Percentiles rank a stretch among this genome's conserved stretches.
These are phyloP conservation scores for Calameuta idolon DNA, from an alignment of 2,888 invertebrate genomes.

Conservation along the genomic window DNA sequence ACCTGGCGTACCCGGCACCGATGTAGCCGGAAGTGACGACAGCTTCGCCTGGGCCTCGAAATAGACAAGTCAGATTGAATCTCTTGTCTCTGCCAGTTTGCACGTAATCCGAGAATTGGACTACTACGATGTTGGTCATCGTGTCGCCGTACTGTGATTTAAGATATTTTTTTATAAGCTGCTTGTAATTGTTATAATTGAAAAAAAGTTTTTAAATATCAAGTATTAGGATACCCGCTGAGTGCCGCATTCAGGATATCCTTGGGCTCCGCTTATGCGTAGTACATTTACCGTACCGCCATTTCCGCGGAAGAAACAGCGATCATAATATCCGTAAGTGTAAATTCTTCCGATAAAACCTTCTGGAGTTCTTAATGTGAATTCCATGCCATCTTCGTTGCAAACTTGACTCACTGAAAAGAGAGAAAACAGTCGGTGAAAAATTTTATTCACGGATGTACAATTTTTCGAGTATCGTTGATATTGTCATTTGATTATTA, in stretches of 20 bases:
- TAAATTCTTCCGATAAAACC: conserved; percentile 92
- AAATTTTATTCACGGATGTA: neutral
- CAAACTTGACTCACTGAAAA: conserved; percentile 87
- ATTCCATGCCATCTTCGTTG: conserved; percentile 95
- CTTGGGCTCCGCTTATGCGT: conserved; percentile 88
- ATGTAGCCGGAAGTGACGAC: conserved; percentile 94
- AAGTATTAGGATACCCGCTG: conserved; percentile 73
- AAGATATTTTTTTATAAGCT: conserved; percentile 7
- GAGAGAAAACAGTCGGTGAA: conserved; percentile 30
- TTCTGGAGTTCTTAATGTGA: conserved; percentile 88
- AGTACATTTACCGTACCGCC: conserved; percentile 87
- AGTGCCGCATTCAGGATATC: conserved; percentile 94
- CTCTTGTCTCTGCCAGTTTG: conserved; percentile 91
- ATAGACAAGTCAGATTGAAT: conserved; percentile 92
- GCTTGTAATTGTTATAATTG: neutral
- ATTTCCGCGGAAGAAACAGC: conserved; percentile 91
- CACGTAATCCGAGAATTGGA: conserved; percentile 93
- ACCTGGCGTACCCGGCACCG: conserved; percentile 82
- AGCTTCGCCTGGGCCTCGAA: conserved; percentile 92
- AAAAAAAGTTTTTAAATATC: neutral
- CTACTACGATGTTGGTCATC: conserved; percentile 93
- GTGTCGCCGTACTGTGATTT: conserved; percentile 86
- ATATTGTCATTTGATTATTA: conserved; percentile 11
- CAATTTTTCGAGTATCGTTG: neutral
- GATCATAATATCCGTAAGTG: conserved; percentile 90